These are phyloP conservation scores for Oxyscelio sp. DNA, from an alignment of 2,888 invertebrate genomes.

Conservation along the genomic window DNA sequence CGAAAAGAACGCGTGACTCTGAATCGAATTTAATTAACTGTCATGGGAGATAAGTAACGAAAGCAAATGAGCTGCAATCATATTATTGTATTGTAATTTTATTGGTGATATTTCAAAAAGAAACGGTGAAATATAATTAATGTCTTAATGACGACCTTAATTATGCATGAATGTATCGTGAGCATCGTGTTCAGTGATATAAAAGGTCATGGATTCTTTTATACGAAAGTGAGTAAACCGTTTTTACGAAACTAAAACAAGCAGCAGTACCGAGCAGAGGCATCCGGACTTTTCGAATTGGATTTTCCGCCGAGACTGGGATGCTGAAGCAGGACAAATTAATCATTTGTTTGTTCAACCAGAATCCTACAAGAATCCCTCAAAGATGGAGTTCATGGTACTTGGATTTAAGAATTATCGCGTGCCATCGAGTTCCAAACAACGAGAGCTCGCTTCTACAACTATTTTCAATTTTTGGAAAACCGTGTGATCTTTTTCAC, in stretches of 20 bases:
- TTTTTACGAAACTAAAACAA: conserved; percentile 62
- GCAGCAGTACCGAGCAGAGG: conserved; percentile 3
- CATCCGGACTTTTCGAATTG: conserved; percentile 55
- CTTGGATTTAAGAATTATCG: conserved; percentile 71
- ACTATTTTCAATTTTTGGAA: conserved; percentile 72
- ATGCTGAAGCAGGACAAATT: conserved; percentile 62
- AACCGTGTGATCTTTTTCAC: conserved; percentile 42
- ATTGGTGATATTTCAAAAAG: no score
- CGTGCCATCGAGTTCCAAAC: conserved; percentile 40
- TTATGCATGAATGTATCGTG: no score
- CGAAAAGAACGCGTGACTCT: conserved; percentile 40
- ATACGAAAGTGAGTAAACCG: conserved; percentile 44
- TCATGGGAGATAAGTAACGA: conserved; percentile 33
- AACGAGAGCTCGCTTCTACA: conserved; percentile 15
- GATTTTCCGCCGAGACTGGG: conserved; percentile 53
- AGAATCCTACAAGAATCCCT: conserved; percentile 68
- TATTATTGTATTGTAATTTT: no score
- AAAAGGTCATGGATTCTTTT: conserved; percentile 36
- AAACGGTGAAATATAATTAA: no score
- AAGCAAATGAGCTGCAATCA: conserved; percentile 32
- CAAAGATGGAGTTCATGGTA: conserved; percentile 69
- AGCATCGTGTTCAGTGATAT: no score
- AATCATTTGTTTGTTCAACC: conserved; percentile 73
- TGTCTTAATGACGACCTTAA: no score
- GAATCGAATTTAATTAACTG: conserved; percentile 68